Conservation (phyloP, 2,113 vertebrate genomes). For the Bubo bubo region DNA sequence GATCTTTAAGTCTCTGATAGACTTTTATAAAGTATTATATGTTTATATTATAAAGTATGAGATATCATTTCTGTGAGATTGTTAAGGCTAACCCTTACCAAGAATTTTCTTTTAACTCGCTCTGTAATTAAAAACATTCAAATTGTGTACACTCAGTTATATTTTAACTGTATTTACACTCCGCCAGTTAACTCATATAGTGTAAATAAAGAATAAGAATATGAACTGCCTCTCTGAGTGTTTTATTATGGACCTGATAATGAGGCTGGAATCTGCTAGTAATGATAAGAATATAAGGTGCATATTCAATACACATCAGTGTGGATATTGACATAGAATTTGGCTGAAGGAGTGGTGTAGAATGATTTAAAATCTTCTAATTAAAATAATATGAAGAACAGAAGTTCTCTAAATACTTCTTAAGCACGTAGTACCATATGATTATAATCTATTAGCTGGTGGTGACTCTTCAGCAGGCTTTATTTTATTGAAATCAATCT, state of each 20-base stretch:
- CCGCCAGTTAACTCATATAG: not conserved
- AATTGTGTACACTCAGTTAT: not conserved
- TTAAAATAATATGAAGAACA: not conserved
- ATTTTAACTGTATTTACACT: not conserved
- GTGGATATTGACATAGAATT: not conserved
- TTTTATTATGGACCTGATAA: not conserved
- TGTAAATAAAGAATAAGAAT: not conserved
- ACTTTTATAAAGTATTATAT: not conserved
- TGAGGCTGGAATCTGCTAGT: not conserved
- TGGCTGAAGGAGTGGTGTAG: not conserved
- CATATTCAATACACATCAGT: not conserved
- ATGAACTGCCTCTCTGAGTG: not conserved
- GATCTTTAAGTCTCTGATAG: not conserved
- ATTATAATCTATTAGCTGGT: not conserved
- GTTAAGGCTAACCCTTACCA: not conserved
- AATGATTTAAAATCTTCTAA: not conserved
- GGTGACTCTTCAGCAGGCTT: not conserved
- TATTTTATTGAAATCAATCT: not conserved
- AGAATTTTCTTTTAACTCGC: not conserved
- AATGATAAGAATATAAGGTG: not conserved
- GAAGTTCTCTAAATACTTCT: not conserved
- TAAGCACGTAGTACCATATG: not conserved
- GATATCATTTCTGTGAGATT: not conserved
- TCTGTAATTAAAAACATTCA: constrained; percentile 44
- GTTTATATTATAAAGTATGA: not conserved